A percentile compares a stretch with the other conserved stretches of the same genome.
Conservation (phyloP, 2,113 vertebrate species). For the Falco punctatus region DNA sequence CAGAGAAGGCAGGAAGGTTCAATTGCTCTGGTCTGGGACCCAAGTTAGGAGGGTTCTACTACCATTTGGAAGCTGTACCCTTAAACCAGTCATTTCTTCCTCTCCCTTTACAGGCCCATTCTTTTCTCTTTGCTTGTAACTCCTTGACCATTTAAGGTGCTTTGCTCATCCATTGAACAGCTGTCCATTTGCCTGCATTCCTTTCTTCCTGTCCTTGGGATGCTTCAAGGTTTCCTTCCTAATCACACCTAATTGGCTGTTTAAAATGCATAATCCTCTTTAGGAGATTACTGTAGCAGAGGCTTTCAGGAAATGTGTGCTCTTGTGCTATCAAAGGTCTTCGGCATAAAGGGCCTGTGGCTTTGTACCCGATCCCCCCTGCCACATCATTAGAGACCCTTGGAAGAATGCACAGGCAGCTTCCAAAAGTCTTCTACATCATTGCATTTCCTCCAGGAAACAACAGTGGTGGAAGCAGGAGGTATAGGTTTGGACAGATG, state of each 20-base stretch:
- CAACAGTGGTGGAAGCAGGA: neutral
- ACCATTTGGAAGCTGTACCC: neutral
- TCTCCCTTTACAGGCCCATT: neutral
- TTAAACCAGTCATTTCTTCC: neutral
- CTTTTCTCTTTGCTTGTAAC: neutral
- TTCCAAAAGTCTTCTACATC: neutral
- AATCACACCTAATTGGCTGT: constrained; percentile 33
- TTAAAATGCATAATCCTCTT: constrained; percentile 58
- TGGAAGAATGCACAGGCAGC: neutral
- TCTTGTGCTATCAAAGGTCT: neutral
- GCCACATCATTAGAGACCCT: neutral
- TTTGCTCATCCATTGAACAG: neutral
- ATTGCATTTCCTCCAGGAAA: neutral
- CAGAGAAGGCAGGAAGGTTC: neutral
- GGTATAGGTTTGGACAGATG: neutral
- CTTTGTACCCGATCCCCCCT: neutral
- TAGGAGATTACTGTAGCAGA: constrained; percentile 7
- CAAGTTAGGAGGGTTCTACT: neutral
- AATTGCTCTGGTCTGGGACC: neutral
- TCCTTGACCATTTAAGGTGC: constrained; percentile 24
- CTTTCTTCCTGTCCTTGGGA: neutral
- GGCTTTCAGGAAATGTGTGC: neutral
- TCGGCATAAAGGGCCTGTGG: neutral
- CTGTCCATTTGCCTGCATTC: constrained; percentile 36
- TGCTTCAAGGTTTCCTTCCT: neutral